phyloP scores from a whole-genome alignment of 2,113 vertebrate genomes.

The Ciconia stormi region DNA sequence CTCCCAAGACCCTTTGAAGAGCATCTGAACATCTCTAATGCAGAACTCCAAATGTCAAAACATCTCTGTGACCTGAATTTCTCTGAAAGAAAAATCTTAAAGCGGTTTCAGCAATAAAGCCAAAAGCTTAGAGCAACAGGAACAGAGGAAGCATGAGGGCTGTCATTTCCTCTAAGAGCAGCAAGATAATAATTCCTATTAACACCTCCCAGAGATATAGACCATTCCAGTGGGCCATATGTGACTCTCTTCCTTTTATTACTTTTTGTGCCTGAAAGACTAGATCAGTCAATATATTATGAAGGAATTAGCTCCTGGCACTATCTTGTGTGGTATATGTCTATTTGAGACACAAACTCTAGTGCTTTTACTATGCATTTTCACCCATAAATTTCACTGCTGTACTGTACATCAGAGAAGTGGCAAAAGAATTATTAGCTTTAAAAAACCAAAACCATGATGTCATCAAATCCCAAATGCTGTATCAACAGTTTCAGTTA shows the following conservation, averaged over 20 bases:
- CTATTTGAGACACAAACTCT: not conserved
- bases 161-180: conserved; percentile 4
- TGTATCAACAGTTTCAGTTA: not conserved
- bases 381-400: not conserved
- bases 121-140: not conserved
- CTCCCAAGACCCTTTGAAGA: not conserved
- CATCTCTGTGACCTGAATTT: not conserved
- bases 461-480: not conserved
- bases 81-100: not conserved
- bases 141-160: not conserved
- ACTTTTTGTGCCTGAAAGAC: not conserved
- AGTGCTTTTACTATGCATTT: not conserved
- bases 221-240: not conserved
- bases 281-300: not conserved
- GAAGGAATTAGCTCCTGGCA: not conserved
- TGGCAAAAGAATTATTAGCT: not conserved
- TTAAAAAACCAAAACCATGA: not conserved
- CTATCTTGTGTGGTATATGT: not conserved
- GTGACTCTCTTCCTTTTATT: not conserved
- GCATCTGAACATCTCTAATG: not conserved
- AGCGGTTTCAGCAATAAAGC: conserved; percentile 1
- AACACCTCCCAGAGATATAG: conserved; percentile 24
- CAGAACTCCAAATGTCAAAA: conserved; percentile 5
- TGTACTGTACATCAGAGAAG: not conserved
- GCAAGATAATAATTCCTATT: not conserved